Evolutionary conservation across 2,113 vertebrate species (phyloP), one percentile per base, ranked within the genome.

Genomic region (Embiotoca jacksoni): DNA sequence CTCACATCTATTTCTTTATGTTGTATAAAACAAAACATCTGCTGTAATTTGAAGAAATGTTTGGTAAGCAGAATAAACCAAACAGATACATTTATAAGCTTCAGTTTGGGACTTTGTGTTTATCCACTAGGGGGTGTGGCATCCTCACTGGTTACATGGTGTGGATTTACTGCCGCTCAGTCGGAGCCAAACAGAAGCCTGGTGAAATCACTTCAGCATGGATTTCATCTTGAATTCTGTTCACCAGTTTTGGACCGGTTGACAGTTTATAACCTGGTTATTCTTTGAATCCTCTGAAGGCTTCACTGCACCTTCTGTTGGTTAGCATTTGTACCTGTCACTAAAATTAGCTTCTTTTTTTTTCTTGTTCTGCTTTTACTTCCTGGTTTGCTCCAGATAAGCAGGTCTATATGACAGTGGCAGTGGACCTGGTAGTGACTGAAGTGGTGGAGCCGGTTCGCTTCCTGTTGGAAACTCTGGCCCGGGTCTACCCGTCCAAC

Each of bases 351-450:
- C 33, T 6, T 11, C 16, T 41, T 52, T 52, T 6, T 36, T 33
- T 16, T 11, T 30, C 6, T 46, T 62, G 13, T 55, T 59, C 55
- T 31, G 1, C 11, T 65, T 14, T 3, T 23, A 16, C 5, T 65
- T 14, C 33, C 6, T 62, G 63, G 0, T 82, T 50, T 41, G 85
- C 61, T 86, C 0, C 89, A 99, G 98, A 99, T 83, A 99, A 98
- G 75, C 95, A 96, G 56, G 96, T 98, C 1, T 97, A 95, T 91
- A 96, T 99, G 96, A 99, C 98, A 0, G 97, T 99, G 74, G 98
- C 98, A 0, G 97, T 97, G 82, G 98, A 99, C 80, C 96, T 99
- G 94, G 98, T 99, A 0, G 96, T 99, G 13, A 99, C 98, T 0
- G 98, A 99, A 70, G 95, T 99, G 4, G 93, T 98, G 14, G 98